These are phyloP conservation scores for Chiloscyllium plagiosum DNA, from an alignment of 2,113 vertebrate species.

Conservation along the genomic window DNA sequence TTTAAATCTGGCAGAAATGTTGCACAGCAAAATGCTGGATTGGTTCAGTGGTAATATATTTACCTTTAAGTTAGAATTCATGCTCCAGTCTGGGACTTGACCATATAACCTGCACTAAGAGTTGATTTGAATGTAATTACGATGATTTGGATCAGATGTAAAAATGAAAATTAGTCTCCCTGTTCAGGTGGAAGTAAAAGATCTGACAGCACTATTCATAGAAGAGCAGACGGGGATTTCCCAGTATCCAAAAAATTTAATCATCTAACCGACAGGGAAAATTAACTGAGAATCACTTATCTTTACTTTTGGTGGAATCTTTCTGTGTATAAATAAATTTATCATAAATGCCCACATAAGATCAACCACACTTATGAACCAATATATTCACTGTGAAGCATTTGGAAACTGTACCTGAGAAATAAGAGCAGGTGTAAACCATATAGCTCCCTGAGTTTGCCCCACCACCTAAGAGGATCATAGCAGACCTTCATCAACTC, in stretches of 20 bases:
- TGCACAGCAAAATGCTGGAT: background rate
- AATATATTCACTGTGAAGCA: background rate
- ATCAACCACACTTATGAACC: background rate
- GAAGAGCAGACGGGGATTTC: background rate
- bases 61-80: background rate
- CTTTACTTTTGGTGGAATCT: background rate
- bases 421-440: no score
- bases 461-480: no score
- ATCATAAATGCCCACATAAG: no score
- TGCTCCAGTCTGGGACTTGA: background rate
- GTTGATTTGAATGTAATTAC: background rate
- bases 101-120: background rate
- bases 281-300: background rate
- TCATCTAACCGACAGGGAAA: background rate
- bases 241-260: background rate
- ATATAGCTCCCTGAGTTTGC: no score
- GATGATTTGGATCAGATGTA: background rate
- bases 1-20: background rate
- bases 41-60: background rate
- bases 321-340: no score
- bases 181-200: background rate
- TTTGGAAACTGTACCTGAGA: background rate
- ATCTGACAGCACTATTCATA: background rate
- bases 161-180: background rate
- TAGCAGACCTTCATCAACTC: no score